phyloP scores from a whole-genome alignment of 2,888 invertebrate species.

The Trissoscelio sp. region DNA sequence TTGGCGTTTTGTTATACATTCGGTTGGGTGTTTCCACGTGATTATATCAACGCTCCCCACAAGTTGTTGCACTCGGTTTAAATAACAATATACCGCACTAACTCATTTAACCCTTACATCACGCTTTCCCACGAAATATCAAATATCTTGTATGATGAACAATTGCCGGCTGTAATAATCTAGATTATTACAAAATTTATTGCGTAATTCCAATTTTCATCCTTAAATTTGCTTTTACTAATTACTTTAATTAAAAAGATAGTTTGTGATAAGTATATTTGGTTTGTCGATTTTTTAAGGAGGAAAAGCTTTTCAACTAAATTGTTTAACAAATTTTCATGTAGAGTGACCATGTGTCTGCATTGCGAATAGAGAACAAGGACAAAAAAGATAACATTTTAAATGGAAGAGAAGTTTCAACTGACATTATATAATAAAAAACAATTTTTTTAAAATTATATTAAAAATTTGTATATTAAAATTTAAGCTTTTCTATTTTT shows the following conservation, averaged over 20 bases:
- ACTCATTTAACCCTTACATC: conserved; percentile 50
- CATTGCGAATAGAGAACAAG: conserved; percentile 41
- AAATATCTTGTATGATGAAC: conserved; percentile 50
- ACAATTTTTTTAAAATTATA: too few relatives aligned
- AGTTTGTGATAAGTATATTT: background rate
- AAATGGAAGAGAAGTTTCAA: conserved; percentile 6
- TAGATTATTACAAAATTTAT: conserved; percentile 30
- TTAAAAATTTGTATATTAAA: too few relatives aligned
- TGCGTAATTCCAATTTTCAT: conserved; percentile 28
- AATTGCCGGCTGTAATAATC: conserved; percentile 38
- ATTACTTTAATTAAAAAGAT: too few relatives aligned
- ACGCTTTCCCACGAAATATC: conserved; percentile 56
- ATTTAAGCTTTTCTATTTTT: too few relatives aligned
- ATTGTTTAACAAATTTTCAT: conserved; percentile 29
- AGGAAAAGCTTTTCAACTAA: background rate
- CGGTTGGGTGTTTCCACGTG: conserved; percentile 24
- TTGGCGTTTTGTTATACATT: conserved; percentile 44
- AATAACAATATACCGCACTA: conserved; percentile 40
- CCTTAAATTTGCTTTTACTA: too few relatives aligned
- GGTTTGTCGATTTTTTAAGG: background rate
- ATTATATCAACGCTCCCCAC: conserved; percentile 44
- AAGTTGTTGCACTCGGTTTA: conserved; percentile 40
- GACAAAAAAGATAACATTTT: conserved; percentile 48
- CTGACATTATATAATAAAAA: too few relatives aligned
- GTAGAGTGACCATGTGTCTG: conserved; percentile 31